Percentiles rank a stretch among this genome's conserved stretches.
These are phyloP conservation scores for Hoplostethus mediterraneus DNA, from an alignment of 2,797 vertebrate species.

Conservation along the genomic window DNA sequence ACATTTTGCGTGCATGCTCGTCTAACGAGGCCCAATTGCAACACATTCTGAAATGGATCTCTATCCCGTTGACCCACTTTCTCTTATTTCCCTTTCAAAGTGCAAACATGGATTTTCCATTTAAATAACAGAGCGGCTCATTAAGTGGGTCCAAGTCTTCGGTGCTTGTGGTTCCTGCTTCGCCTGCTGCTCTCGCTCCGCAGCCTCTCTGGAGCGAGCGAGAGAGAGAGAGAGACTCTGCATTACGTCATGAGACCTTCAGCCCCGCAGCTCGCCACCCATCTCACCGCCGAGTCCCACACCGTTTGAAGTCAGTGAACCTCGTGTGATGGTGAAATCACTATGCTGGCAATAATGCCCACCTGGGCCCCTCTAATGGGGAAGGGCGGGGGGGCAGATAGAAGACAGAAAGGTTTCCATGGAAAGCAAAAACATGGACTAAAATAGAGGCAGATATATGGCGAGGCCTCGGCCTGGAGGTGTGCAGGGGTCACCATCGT, in stretches of 20 bases:
- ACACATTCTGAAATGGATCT: constrained; percentile 50
- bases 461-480: constrained; percentile 17
- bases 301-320: constrained; percentile 36
- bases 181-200: constrained; percentile 29
- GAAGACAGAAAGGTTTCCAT: constrained; percentile 36
- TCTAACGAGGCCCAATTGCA: constrained; percentile 68
- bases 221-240: background rate
- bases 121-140: constrained; percentile 67
- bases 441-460: constrained; percentile 48
- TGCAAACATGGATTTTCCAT: constrained; percentile 70
- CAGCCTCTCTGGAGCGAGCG: constrained; percentile 4
- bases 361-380: constrained; percentile 9
- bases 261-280: background rate
- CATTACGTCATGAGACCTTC: constrained; percentile 36
- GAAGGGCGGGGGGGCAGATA: background rate
- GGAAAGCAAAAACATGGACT: constrained; percentile 23
- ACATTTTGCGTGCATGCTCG: constrained; percentile 51
- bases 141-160: constrained; percentile 55
- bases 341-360: constrained; percentile 14
- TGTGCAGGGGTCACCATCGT: constrained; percentile 56
- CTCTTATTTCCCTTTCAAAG: constrained; percentile 62
- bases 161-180: constrained; percentile 24
- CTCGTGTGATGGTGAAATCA: constrained; percentile 26
- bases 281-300: constrained; percentile 3
- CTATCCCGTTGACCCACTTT: constrained; percentile 74